A percentile compares a stretch with the other conserved stretches of the same genome.
phyloP scores from a whole-genome alignment of 2,888 invertebrate genomes.

The Trimorus sp. region DNA sequence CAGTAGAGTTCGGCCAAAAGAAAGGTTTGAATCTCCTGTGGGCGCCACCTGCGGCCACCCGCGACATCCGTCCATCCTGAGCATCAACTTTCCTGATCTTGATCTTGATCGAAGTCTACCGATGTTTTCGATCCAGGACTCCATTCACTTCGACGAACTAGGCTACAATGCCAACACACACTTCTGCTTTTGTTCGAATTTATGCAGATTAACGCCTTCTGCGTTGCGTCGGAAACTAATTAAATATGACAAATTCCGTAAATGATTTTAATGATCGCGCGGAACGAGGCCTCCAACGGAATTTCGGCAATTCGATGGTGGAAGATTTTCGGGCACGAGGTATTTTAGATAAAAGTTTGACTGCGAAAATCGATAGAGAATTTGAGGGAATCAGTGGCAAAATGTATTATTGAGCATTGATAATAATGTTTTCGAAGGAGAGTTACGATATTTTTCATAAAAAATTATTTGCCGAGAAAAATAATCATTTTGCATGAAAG shows the following conservation, averaged over 20 bases:
- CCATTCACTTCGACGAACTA: slow-evolving; percentile 69
- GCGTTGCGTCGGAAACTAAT: slow-evolving; percentile 51
- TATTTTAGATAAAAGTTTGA: too few species aligned
- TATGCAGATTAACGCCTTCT: slow-evolving; percentile 66
- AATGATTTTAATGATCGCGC: slow-evolving; percentile 44
- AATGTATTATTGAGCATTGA: too few species aligned
- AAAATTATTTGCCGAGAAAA: too few species aligned
- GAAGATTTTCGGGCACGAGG: too few species aligned
- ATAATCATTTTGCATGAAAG: too few species aligned
- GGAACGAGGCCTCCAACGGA: background rate
- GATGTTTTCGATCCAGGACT: slow-evolving; percentile 72
- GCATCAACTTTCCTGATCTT: slow-evolving; percentile 74
- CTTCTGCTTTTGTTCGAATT: slow-evolving; percentile 53
- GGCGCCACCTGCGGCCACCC: slow-evolving; percentile 80
- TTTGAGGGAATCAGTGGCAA: too few species aligned
- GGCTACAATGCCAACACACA: slow-evolving; percentile 46
- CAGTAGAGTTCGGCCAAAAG: slow-evolving; percentile 71
- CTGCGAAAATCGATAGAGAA: too few species aligned
- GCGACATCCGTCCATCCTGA: slow-evolving; percentile 74
- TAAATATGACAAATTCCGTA: slow-evolving; percentile 44
- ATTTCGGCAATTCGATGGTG: background rate
- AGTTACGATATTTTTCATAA: too few species aligned
- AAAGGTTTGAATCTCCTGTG: slow-evolving; percentile 74
- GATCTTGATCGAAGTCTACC: slow-evolving; percentile 76
- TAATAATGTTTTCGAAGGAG: too few species aligned